Evolutionary conservation across 2,797 vertebrate species (phyloP), one percentile per base, ranked within the genome.

Genomic region (Thunnus albacares): DNA sequence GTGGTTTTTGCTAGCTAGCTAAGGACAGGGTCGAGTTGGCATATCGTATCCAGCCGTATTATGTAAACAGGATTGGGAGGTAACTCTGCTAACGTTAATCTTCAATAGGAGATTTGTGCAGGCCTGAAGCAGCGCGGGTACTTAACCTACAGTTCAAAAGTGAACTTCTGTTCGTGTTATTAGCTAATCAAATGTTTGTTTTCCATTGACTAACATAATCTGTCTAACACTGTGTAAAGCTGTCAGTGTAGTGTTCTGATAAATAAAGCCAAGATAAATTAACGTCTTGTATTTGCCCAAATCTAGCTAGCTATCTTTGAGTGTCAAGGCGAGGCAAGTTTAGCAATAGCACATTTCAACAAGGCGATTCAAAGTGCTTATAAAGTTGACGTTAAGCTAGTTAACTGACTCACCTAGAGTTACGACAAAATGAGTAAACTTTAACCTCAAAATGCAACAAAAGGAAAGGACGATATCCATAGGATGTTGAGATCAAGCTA

Each of bases 101-200:
- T 33, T 33, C 30, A n/a, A 1, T 5, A 4, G 18, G 15, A 52
- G 11, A 63, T 35, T 45, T 59, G 67, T 51, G 26, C 52, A 71
- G 83, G 88, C 85, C 88, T 28, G 43, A 30, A 26, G 6, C 15
- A 22, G 52, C 17, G 1, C 47, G 7, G 18, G 20, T 43, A 26
- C 26, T 28, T 3, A 3, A 18, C n/a, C 0, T 6, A 1, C n/a
- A 20, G 6, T 66, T 33, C 5, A 35, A 35, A 57, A 52, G 15
- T 0, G 9, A 15, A 55, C 5, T 8, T 14, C 9, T 12, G 14
- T 2, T 6, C 20, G 26, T 61, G 28, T 24, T 20, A 7, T 18
- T 8, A 52, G n/a, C 5, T 7, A 53, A 49, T 13, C 41, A 24
- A 47, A 15, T 49, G 6, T 43, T 14, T 15, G 45, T 49, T 63